Percentiles rank a stretch among this genome's conserved stretches.
These are phyloP conservation scores for Pollimyrus isidori DNA, from an alignment of 2,113 vertebrate genomes.

Conservation along the genomic window DNA sequence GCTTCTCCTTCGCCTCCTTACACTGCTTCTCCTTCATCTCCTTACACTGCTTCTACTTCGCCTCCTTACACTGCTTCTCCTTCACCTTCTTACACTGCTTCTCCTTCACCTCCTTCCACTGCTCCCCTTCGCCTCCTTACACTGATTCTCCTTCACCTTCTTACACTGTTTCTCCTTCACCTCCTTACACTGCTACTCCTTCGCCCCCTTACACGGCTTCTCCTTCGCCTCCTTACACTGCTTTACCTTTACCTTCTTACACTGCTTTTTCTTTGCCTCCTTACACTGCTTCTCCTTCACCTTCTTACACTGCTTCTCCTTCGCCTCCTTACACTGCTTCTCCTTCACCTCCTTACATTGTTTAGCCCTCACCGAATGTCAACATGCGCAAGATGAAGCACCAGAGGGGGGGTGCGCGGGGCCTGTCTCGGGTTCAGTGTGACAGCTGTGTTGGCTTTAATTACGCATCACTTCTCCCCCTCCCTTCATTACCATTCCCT, in stretches of 20 bases:
- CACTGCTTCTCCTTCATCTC: no score
- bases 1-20: no score
- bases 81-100: no score
- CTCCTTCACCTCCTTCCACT: no score
- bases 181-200: background rate
- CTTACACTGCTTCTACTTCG: no score
- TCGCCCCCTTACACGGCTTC: background rate
- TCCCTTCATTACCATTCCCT: conserved; percentile 3
- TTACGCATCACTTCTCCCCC: conserved; percentile 9
- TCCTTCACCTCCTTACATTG: background rate
- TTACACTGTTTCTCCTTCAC: background rate
- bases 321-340: background rate
- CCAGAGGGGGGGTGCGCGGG: background rate
- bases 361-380: background rate
- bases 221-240: background rate
- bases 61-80: no score
- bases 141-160: background rate
- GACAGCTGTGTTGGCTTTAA: conserved; percentile 20
- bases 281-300: background rate
- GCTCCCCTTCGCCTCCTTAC: no score
- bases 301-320: background rate
- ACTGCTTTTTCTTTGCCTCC: background rate
- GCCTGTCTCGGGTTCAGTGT: background rate
- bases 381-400: background rate
- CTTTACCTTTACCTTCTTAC: background rate